Conservation (phyloP, 2,888 invertebrate genomes). For the Metalampra italica region DNA sequence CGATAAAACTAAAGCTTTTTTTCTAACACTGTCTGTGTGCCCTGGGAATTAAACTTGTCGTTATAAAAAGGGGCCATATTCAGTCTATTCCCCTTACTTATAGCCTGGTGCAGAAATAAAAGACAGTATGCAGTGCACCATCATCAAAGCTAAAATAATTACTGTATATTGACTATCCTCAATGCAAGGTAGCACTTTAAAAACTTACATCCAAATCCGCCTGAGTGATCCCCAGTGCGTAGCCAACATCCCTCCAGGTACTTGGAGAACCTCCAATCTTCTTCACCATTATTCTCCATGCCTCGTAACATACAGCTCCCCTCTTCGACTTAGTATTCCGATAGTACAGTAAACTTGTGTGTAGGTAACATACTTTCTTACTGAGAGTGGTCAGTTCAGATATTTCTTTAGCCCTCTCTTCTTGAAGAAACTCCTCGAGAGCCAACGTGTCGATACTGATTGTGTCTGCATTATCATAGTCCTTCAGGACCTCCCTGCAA, state of each 20-base stretch:
- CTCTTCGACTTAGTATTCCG: conserved; percentile 55
- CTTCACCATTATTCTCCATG: conserved; percentile 59
- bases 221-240: conserved; percentile 46
- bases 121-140: too few relatives aligned
- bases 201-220: conserved; percentile 65
- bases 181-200: not conserved
- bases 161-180: too few relatives aligned
- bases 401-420: conserved; percentile 56
- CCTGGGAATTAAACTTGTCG: too few relatives aligned
- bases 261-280: conserved; percentile 60
- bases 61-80: too few relatives aligned
- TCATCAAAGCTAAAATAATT: too few relatives aligned
- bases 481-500: conserved; percentile 50
- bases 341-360: conserved; percentile 61
- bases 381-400: conserved; percentile 49
- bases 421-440: conserved; percentile 49
- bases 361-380: conserved; percentile 58
- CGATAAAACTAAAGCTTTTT: too few relatives aligned
- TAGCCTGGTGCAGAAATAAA: too few relatives aligned
- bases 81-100: too few relatives aligned
- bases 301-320: conserved; percentile 57
- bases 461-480: conserved; percentile 52
- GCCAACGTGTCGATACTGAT: conserved; percentile 60
- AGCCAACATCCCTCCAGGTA: conserved; percentile 64
- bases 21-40: too few relatives aligned